Conservation (phyloP, 2,888 invertebrate genomes). For the Thera obeliscata region DNA sequence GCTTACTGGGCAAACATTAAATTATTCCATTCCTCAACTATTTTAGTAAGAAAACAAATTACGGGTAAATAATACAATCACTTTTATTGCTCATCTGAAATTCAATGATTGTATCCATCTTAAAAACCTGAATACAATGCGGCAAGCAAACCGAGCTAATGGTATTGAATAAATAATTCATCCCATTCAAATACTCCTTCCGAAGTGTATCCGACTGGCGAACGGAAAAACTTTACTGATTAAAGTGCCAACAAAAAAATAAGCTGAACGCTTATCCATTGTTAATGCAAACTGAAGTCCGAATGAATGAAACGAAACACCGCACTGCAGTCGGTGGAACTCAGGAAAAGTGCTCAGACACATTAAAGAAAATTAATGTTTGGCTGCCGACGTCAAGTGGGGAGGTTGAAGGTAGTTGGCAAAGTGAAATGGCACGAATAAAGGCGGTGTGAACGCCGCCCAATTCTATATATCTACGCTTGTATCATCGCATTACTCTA, state of each 20-base stretch:
- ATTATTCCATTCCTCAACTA: too few species aligned
- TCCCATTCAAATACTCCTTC: slow-evolving; percentile 59
- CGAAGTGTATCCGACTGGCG: slow-evolving; percentile 54
- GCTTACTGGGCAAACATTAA: too few species aligned
- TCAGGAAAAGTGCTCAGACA: slow-evolving; percentile 82
- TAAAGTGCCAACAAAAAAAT: slow-evolving; percentile 75
- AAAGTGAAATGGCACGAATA: slow-evolving; percentile 80
- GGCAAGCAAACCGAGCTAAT: slow-evolving; percentile 40
- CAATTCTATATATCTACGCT: slow-evolving; percentile 70
- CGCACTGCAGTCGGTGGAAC: slow-evolving; percentile 78
- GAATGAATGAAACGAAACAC: slow-evolving; percentile 81
- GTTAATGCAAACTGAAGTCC: slow-evolving; percentile 74
- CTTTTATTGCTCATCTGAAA: slow-evolving; percentile 29
- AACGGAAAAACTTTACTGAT: slow-evolving; percentile 69
- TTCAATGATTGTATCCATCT: slow-evolving; percentile 34
- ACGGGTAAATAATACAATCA: slow-evolving; percentile 14
- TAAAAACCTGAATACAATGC: slow-evolving; percentile 33
- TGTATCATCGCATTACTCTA: slow-evolving; percentile 68
- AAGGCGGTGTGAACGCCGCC: slow-evolving; percentile 66
- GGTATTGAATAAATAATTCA: slow-evolving; percentile 57
- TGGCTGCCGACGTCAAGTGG: slow-evolving; percentile 79
- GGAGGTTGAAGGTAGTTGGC: slow-evolving; percentile 76
- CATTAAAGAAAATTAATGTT: slow-evolving; percentile 85
- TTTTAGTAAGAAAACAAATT: neutral
- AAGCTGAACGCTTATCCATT: slow-evolving; percentile 73